A percentile compares a stretch with the other conserved stretches of the same genome.
phyloP scores from a whole-genome alignment of 2,113 vertebrate species.

The Madoqua kirkii region DNA sequence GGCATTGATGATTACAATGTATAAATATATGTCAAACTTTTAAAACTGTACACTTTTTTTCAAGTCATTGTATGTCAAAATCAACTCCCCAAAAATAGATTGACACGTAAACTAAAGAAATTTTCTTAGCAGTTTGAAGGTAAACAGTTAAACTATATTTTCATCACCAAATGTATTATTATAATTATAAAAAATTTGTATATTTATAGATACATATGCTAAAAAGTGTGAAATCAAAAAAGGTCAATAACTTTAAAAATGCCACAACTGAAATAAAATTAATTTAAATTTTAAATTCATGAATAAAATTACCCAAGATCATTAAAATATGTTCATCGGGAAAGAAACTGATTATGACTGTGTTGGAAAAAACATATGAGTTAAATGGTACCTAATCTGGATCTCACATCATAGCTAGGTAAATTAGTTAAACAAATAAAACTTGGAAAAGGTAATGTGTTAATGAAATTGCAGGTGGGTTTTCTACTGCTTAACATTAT shows the following conservation, averaged over 20 bases:
- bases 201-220: background rate
- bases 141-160: background rate
- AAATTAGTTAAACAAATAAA: slow-evolving; percentile 66
- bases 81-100: background rate
- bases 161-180: background rate
- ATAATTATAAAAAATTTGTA: background rate
- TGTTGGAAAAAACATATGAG: slow-evolving; percentile 54
- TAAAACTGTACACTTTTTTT: background rate
- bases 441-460: slow-evolving; percentile 67
- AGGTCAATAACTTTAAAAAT: background rate
- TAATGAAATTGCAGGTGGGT: slow-evolving; percentile 52
- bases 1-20: background rate
- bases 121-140: background rate
- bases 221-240: background rate
- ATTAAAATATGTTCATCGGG: slow-evolving; percentile 56
- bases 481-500: slow-evolving; percentile 47
- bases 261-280: background rate
- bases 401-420: slow-evolving; percentile 40
- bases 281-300: background rate
- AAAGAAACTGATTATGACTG: background rate
- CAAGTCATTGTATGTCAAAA: background rate
- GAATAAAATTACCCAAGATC: slow-evolving; percentile 38
- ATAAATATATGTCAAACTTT: background rate
- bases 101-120: background rate
- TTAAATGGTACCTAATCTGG: slow-evolving; percentile 66